Evolutionary conservation across 1,140 invertebrate species (phyloP).

Genomic region (Paralvinella palmiformis): DNA sequence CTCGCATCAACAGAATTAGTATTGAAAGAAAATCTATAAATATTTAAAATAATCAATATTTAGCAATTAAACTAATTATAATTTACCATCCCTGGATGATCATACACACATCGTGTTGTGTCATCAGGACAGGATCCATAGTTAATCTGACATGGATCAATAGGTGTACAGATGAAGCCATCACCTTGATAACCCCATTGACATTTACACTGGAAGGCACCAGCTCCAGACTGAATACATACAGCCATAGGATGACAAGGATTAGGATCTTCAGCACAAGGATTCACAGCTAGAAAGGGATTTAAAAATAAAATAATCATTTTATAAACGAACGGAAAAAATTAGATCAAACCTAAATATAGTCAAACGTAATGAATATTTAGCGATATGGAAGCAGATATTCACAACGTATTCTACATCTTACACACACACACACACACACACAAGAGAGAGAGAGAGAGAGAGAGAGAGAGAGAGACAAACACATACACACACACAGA

Average conservation of each 20-base stretch:
- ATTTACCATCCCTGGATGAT: conserved; percentile 29
- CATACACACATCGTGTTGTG: conserved; percentile 27
- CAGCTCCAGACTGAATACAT: conserved; percentile 25
- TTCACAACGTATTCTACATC: conserved; percentile 14
- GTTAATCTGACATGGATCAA: conserved; percentile 30
- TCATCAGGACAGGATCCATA: conserved; percentile 30
- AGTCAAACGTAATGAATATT: background rate
- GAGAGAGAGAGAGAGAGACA: no score
- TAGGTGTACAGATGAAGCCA: conserved; percentile 30
- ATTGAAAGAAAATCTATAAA: no score
- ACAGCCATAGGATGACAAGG: conserved; percentile 23
- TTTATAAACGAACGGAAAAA: background rate
- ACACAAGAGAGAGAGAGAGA: no score
- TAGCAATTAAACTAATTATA: no score
- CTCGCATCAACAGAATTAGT: background rate
- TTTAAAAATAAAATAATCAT: background rate
- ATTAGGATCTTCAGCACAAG: conserved; percentile 22
- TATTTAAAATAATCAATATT: no score
- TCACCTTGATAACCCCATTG: conserved; percentile 28
- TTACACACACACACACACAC: conserved; percentile 27
- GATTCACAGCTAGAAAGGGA: conserved; percentile 26
- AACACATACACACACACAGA: no score
- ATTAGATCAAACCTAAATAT: background rate
- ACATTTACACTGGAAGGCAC: conserved; percentile 27
- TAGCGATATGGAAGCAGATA: conserved; percentile 17